Evolutionary conservation across 2,888 invertebrate genomes (phyloP).

Genomic region (Muscina levida): DNA sequence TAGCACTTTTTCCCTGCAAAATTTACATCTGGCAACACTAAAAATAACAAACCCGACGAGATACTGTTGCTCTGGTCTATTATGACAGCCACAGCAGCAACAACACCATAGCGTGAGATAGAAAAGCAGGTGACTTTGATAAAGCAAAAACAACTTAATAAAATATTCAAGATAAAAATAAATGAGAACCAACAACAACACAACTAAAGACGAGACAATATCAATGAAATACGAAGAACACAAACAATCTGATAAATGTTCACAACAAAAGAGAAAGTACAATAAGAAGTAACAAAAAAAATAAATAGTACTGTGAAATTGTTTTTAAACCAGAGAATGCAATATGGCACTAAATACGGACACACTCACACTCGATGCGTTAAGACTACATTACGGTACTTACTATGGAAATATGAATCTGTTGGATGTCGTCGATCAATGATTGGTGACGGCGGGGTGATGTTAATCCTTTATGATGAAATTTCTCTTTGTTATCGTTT

Average conservation of each 20-base stretch:
- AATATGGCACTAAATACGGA: no score
- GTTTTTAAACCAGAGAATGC: not conserved
- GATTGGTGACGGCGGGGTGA: not conserved
- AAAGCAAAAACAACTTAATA: slow-evolving; percentile 34
- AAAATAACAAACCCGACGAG: no score
- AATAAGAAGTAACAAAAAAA: slow-evolving; percentile 26
- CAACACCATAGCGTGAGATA: not conserved
- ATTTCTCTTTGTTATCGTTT: not conserved
- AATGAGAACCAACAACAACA: not conserved
- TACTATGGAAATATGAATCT: slow-evolving; percentile 44
- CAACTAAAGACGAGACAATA: slow-evolving; percentile 21
- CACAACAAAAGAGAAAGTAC: slow-evolving; percentile 50
- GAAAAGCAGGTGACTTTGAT: slow-evolving; percentile 57
- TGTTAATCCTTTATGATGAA: slow-evolving; percentile 16
- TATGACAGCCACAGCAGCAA: not conserved
- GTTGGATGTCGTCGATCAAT: not conserved
- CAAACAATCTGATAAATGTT: slow-evolving; percentile 31
- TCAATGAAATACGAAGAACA: slow-evolving; percentile 23
- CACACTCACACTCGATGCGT: no score
- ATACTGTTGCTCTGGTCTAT: no score
- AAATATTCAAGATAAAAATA: slow-evolving; percentile 31
- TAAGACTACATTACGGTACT: no score
- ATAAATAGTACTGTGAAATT: not conserved
- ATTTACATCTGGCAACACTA: no score
- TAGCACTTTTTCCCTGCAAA: no score